These are phyloP conservation scores for Xenentodon cancila DNA, from an alignment of 2,797 vertebrate species.

Conservation along the genomic window DNA sequence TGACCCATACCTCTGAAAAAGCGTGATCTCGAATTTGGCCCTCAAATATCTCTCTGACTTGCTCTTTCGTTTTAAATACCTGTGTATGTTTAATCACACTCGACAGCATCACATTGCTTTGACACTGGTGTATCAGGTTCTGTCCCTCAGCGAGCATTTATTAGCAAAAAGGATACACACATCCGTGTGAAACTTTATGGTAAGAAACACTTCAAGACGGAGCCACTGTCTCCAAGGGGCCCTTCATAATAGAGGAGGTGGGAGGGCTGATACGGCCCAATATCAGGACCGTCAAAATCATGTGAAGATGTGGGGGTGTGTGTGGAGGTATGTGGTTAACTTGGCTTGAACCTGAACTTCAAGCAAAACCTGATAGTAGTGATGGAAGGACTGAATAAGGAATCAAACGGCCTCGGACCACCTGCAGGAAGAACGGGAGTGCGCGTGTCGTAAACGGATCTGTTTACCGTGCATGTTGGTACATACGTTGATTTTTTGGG, in stretches of 20 bases:
- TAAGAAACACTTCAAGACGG: conserved; percentile 57
- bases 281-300: conserved; percentile 51
- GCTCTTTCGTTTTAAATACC: not conserved
- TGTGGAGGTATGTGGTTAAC: conserved; percentile 9
- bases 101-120: conserved; percentile 15
- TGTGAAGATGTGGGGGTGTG: not conserved
- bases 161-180: conserved; percentile 52
- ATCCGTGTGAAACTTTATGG: conserved; percentile 55
- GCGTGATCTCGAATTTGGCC: not conserved
- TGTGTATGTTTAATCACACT: conserved; percentile 2
- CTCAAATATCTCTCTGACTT: not conserved
- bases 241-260: conserved; percentile 8
- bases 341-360: conserved; percentile 46
- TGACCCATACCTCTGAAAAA: not conserved
- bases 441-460: conserved; percentile 32
- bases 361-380: conserved; percentile 54
- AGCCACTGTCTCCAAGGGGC: conserved; percentile 47
- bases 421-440: conserved; percentile 34
- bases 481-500: conserved; percentile 10
- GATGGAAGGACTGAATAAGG: conserved; percentile 25
- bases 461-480: conserved; percentile 35
- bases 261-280: conserved; percentile 34
- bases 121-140: conserved; percentile 31
- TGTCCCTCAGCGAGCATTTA: conserved; percentile 23
- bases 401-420: conserved; percentile 33